Base-by-base conservation (phyloP, 2,797 vertebrate genomes). In the Sciaenops ocellatus region DNA sequence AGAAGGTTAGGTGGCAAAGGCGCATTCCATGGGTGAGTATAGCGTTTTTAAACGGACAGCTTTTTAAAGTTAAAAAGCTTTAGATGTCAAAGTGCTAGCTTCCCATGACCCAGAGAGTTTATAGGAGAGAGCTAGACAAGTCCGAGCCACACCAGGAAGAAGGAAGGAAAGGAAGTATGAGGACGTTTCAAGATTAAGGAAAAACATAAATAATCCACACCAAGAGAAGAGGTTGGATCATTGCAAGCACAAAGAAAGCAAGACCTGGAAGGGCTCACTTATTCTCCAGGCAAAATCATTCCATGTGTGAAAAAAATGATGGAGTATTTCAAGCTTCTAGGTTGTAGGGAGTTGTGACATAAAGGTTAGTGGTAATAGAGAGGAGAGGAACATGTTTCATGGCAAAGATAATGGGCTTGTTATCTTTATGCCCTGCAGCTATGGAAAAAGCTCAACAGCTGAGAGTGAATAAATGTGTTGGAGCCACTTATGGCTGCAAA, bases 81-180 rank as follows among this genome's bases (percentile, higher is more conserved):
- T 60, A 51, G 41, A 61, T 64, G 76, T 69, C 20, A 80, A 70
- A 65, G 67, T 48, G 64, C 69, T 50, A 83, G 82, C 69, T 82
- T 86, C 77, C 70, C 70, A 66, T 51, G 70, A 85, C 51, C 42
- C 73, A 79, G 55, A 79, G 51, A 78, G 63, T 62, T 63, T 73
- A 61, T 42, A 85, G 80, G 59, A 79, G 48, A 83, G 51, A 85
- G 82, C 78, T 61, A 78, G 77, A 87, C 68, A 68, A 61, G 67
- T 81, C 73, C 44, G 11, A 87, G 63, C 67, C 74, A 85, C 54
- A 77, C 17, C 57, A 83, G 80, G 50, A 60, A 61, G 38, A 63
- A 75, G 50, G 67, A 6, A 81, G 22, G 62, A 75, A 71, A 73
- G 61, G 81, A 77, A 69, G 52, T 61, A 69, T 54, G 30, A 69